Conservation (phyloP, 2,113 vertebrate genomes). For the Pangasianodon hypophthalmus region DNA sequence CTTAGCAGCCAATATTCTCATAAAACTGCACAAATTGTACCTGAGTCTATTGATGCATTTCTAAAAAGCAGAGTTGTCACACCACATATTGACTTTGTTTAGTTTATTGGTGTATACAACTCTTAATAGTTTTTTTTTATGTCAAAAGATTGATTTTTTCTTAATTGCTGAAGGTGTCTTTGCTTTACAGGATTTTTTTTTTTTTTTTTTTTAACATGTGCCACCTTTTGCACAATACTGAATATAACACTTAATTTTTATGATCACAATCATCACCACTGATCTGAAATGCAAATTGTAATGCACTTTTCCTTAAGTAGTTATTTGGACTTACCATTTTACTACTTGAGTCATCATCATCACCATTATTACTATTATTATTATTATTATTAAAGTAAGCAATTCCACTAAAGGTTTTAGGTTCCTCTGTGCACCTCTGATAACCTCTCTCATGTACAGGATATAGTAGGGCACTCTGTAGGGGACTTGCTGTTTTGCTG, state of each 20-base stretch:
- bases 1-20: background rate
- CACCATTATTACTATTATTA: background rate
- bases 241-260: background rate
- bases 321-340: background rate
- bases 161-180: background rate
- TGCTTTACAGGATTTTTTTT: no score
- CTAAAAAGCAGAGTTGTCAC: background rate
- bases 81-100: background rate
- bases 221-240: background rate
- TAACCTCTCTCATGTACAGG: background rate
- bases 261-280: background rate
- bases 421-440: background rate
- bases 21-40: background rate
- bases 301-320: no score
- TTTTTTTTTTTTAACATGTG: no score
- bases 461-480: background rate
- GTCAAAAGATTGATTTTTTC: background rate
- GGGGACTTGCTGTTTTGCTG: background rate
- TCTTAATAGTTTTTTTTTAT: background rate
- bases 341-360: background rate
- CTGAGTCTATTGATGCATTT: background rate
- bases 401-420: background rate
- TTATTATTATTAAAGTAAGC: background rate
- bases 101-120: background rate
- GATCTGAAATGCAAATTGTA: background rate